Percentiles rank a stretch among this genome's conserved stretches.
phyloP scores from a whole-genome alignment of 2,888 invertebrate species.

The Plagodis dolabraria region DNA sequence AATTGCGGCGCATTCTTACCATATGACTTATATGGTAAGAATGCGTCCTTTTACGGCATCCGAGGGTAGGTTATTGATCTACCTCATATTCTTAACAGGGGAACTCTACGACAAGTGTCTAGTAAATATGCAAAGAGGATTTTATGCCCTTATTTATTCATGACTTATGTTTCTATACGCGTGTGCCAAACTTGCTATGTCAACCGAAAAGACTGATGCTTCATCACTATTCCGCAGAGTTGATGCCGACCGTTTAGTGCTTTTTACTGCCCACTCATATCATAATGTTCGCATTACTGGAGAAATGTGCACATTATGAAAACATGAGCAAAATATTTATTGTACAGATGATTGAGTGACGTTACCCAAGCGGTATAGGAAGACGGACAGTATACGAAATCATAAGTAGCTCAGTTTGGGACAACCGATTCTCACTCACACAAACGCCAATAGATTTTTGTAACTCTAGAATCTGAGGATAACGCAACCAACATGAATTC shows the following conservation, averaged over 20 bases:
- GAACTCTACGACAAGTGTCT: too few species aligned
- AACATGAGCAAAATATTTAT: constrained; percentile 75
- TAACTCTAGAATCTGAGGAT: too few species aligned
- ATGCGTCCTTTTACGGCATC: too few species aligned
- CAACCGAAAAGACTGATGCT: constrained; percentile 25
- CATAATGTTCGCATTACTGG: constrained; percentile 60
- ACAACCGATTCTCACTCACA: neutral
- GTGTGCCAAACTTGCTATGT: constrained; percentile 16
- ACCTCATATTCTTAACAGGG: too few species aligned
- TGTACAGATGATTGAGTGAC: constrained; percentile 63
- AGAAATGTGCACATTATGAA: constrained; percentile 64
- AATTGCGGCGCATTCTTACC: too few species aligned
- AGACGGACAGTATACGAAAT: neutral
- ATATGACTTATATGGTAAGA: too few species aligned
- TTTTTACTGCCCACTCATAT: constrained; percentile 59
- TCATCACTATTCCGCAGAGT: constrained; percentile 31
- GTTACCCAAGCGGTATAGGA: constrained; percentile 32
- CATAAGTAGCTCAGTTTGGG: constrained; percentile 6
- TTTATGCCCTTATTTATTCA: too few species aligned
- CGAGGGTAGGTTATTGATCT: too few species aligned
- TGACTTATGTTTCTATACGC: constrained; percentile 2
- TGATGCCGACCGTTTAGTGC: constrained; percentile 57
- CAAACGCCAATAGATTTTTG: neutral
- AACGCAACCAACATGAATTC: too few species aligned
- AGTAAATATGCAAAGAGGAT: too few species aligned